Evolutionary conservation across 2,113 vertebrate species (phyloP).

Genomic region (Oceanites oceanicus): DNA sequence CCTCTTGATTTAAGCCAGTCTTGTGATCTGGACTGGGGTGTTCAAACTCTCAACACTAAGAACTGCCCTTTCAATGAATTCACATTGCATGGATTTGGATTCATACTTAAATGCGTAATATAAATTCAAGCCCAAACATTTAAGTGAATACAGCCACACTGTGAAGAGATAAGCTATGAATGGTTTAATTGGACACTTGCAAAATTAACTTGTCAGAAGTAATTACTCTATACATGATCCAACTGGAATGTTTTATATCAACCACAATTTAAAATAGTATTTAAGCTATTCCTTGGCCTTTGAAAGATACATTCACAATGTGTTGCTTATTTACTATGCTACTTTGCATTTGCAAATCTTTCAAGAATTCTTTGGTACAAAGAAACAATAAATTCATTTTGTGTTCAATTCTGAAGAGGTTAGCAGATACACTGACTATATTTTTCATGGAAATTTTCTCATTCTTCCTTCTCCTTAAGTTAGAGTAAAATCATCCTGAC

Average conservation of each 20-base stretch:
- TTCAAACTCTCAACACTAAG: background rate
- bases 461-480: background rate
- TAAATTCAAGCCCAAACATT: constrained; percentile 38
- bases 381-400: background rate
- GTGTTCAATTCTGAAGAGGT: background rate
- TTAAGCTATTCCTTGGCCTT: constrained; percentile 15
- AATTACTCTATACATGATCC: constrained; percentile 26
- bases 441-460: background rate
- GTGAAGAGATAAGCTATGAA: constrained; percentile 65
- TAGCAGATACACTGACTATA: background rate
- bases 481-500: background rate
- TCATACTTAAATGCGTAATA: background rate
- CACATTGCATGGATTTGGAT: background rate
- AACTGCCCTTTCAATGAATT: background rate
- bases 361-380: background rate
- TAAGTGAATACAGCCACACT: constrained; percentile 36
- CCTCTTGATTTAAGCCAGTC: background rate
- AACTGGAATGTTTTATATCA: constrained; percentile 4
- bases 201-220: constrained; percentile 61
- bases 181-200: constrained; percentile 28
- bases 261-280: background rate
- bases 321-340: background rate
- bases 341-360: background rate
- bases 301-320: background rate
- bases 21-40: background rate